Percentiles rank a stretch among this genome's conserved stretches.
Conservation (phyloP, 2,888 invertebrate species). For the Acanthosepion pharaonis region DNA sequence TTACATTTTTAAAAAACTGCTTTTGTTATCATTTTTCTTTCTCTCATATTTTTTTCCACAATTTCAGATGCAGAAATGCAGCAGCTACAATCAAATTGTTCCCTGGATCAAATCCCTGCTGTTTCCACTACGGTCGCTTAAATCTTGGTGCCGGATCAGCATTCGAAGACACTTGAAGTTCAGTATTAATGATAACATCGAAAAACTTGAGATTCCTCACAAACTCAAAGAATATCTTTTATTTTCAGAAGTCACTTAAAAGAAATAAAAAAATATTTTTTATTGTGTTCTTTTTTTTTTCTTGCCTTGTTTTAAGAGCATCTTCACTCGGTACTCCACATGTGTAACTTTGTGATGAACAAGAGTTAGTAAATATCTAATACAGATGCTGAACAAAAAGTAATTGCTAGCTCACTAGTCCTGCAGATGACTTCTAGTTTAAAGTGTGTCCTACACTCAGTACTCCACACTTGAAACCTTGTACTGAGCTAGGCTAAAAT, state of each 20-base stretch:
- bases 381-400: no score
- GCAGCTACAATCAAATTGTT: conserved; percentile 65
- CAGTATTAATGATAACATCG: conserved; percentile 62
- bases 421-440: no score
- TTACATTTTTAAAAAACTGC: no score
- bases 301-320: no score
- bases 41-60: neutral
- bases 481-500: neutral
- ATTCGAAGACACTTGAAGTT: conserved; percentile 58
- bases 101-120: conserved; percentile 65
- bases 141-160: conserved; percentile 62
- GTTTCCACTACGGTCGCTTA: conserved; percentile 62
- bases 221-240: conserved; percentile 59
- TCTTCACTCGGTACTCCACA: no score
- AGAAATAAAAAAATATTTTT: neutral
- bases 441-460: no score
- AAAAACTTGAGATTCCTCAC: conserved; percentile 60
- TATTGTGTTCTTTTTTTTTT: no score
- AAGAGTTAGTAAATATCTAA: no score
- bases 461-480: neutral
- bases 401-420: no score
- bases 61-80: conserved; percentile 54
- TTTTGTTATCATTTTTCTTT: no score
- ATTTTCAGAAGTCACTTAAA: conserved; percentile 56
- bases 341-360: no score